A percentile compares a stretch with the other conserved stretches of the same genome.
Evolutionary conservation across 2,888 invertebrate species (phyloP).

Genomic region (Stenichneumon culpator): DNA sequence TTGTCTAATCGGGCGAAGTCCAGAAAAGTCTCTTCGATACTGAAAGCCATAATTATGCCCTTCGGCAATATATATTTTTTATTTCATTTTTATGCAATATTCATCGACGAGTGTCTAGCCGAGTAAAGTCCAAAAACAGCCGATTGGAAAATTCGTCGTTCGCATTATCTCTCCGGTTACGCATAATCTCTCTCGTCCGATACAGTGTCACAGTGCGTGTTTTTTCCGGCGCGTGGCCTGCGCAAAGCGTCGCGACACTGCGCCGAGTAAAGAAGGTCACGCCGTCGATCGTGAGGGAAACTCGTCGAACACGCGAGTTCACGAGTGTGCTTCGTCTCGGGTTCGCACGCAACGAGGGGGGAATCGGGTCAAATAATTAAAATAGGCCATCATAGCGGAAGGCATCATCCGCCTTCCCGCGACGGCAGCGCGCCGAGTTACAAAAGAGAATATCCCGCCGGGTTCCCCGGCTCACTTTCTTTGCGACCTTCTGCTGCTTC

Average conservation of each 20-base stretch:
- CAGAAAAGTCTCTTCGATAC: not conserved
- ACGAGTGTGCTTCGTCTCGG: constrained; percentile 1
- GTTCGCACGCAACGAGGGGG: not conserved
- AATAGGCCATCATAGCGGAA: constrained; percentile 35
- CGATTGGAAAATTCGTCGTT: constrained; percentile 9
- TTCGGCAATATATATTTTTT: constrained; percentile 14
- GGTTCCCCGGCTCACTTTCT: constrained; percentile 78
- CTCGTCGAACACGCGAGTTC: not conserved
- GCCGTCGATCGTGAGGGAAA: not conserved
- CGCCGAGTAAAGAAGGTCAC: constrained; percentile 1
- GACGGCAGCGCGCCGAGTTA: constrained; percentile 7
- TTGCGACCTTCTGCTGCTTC: constrained; percentile 77
- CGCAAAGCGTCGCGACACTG: constrained; percentile 9
- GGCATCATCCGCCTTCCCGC: constrained; percentile 20
- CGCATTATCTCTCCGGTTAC: constrained; percentile 48
- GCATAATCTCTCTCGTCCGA: constrained; percentile 41
- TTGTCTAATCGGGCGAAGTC: not conserved
- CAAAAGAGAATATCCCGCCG: constrained; percentile 65
- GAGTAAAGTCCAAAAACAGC: constrained; percentile 51
- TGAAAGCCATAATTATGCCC: constrained; percentile 31
- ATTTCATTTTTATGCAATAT: not conserved
- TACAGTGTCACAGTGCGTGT: constrained; percentile 36
- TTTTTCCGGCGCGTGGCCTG: constrained; percentile 9
- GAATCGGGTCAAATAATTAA: constrained; percentile 27
- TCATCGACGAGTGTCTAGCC: constrained; percentile 26